These are phyloP conservation scores for Thamnaconus septentrionalis DNA, from an alignment of 2,113 vertebrate species.

Conservation along the genomic window DNA sequence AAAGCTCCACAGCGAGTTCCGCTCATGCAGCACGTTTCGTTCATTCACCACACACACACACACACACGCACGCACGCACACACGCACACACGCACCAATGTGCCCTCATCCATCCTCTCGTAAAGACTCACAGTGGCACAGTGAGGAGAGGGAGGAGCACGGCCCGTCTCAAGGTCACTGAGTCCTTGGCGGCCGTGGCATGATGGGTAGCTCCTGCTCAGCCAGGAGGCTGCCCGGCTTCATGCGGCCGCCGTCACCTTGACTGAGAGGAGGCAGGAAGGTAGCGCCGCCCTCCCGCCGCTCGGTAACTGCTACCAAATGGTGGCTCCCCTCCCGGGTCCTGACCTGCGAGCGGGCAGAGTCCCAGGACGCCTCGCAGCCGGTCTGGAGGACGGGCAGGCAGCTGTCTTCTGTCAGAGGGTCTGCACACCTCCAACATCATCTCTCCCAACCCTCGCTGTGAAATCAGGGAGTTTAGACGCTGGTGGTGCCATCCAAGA, in stretches of 20 bases:
- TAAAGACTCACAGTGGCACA: slow-evolving; percentile 34
- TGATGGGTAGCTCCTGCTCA: slow-evolving; percentile 58
- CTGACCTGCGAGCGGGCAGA: slow-evolving; percentile 67
- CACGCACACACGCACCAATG: slow-evolving; percentile 6
- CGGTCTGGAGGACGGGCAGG: slow-evolving; percentile 70
- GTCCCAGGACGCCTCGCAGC: slow-evolving; percentile 71
- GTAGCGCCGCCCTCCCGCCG: slow-evolving; percentile 56
- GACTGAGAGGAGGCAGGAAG: slow-evolving; percentile 57
- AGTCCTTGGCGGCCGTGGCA: slow-evolving; percentile 67
- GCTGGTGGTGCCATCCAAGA: too few relatives aligned
- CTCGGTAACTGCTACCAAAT: slow-evolving; percentile 79
- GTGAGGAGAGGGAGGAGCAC: slow-evolving; percentile 38
- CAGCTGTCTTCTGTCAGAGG: slow-evolving; percentile 80
- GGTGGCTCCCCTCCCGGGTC: slow-evolving; percentile 71
- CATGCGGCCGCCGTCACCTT: slow-evolving; percentile 49
- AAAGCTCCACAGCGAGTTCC: slow-evolving; percentile 11
- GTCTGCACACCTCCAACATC: slow-evolving; percentile 34
- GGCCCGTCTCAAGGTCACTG: slow-evolving; percentile 67
- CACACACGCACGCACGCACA: too few relatives aligned
- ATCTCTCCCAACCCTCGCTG: slow-evolving; percentile 7
- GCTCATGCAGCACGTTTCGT: slow-evolving; percentile 20
- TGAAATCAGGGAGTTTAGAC: not conserved
- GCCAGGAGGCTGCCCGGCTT: slow-evolving; percentile 38
- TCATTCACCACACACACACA: too few relatives aligned
- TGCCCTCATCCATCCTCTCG: slow-evolving; percentile 46